Base-by-base conservation (phyloP, 2,888 invertebrate species). In the Chaitophorus viminalis region DNA sequence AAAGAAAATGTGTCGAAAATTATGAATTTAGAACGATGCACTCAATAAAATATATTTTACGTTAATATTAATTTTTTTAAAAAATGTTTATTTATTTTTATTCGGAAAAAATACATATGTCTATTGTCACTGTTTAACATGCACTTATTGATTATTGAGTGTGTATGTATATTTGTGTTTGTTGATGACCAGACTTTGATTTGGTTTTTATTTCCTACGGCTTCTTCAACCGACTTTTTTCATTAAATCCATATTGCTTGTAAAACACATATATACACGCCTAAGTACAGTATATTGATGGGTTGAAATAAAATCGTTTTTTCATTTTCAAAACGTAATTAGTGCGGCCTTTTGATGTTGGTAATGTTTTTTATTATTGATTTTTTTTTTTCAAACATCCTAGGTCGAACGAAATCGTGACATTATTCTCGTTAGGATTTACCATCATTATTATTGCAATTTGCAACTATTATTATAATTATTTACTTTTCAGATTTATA, bases 161-260 rank as follows among this genome's bases (percentile, higher is more conserved):
- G 18, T 72, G 18, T 33, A 14, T 36, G 46, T 31, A 11, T 33
- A 18, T 36, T n/a, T 21, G 29, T 29, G 29, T 76, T 31, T 52
- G 70, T 33, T 39, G 68, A 81, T 29, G 29, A 21, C n/a, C 14
- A 39, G 65, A 36, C 39, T 76, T 33, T 82, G 72, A 82, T 46
- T 72, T 72, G 29, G 33, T 39, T 81, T 88, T 65, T 31, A 65
- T 88, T 39, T 39, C n/a, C 21, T 75, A 25, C 29, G 68, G 88
- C 52, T 84, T 77, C 52, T 60, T 88, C 72, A 74, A 70, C 52
- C 72, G 70, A 70, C 29, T 89, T 65, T n/a, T 31, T 36, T 52
- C 25, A 33, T 88, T 46, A 9, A 65, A 65, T 65, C n/a, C 6
- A 8, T n/a, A 29, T 68, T 29, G 68, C 29, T 68, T 29, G 68